These are phyloP conservation scores for Hypomesus transpacificus DNA, from an alignment of 2,113 vertebrate genomes.

Conservation along the genomic window DNA sequence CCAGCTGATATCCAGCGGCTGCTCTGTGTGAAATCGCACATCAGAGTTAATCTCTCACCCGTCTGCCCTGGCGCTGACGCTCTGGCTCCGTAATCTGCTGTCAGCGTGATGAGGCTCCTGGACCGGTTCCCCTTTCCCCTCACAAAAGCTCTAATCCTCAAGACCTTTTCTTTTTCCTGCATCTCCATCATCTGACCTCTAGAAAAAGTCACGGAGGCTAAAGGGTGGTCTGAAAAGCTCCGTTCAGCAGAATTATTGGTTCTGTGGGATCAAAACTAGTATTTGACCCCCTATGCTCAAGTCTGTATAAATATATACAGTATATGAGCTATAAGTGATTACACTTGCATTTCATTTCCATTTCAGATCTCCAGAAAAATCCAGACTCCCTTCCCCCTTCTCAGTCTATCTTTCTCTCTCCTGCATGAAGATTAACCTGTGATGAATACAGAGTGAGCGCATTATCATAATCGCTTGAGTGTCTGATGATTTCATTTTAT, in stretches of 20 bases:
- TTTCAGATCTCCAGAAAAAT: no score
- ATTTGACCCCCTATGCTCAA: background rate
- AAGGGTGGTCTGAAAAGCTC: background rate
- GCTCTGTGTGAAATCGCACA: constrained; percentile 67
- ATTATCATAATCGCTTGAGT: constrained; percentile 68
- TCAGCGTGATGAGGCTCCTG: constrained; percentile 68
- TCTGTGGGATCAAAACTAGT: no score
- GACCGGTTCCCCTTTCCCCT: constrained; percentile 53
- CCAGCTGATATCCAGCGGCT: constrained; percentile 63
- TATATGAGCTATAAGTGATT: constrained; percentile 15
- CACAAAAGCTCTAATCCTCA: constrained; percentile 46
- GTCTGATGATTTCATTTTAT: constrained; percentile 65
- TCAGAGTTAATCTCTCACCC: constrained; percentile 70
- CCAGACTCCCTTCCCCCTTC: background rate
- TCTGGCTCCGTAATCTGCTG: constrained; percentile 68
- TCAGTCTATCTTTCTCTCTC: constrained; percentile 12
- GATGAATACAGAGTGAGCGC: constrained; percentile 57
- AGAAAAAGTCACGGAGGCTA: constrained; percentile 38
- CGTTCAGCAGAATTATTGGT: background rate
- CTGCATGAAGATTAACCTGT: constrained; percentile 51
- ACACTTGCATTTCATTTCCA: no score
- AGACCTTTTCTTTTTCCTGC: constrained; percentile 46
- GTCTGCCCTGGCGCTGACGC: constrained; percentile 57
- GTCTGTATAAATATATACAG: no score
- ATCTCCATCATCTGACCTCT: constrained; percentile 32